These are phyloP conservation scores for Meiosimyza decipiens DNA, from an alignment of 2,888 invertebrate genomes.

Conservation along the genomic window DNA sequence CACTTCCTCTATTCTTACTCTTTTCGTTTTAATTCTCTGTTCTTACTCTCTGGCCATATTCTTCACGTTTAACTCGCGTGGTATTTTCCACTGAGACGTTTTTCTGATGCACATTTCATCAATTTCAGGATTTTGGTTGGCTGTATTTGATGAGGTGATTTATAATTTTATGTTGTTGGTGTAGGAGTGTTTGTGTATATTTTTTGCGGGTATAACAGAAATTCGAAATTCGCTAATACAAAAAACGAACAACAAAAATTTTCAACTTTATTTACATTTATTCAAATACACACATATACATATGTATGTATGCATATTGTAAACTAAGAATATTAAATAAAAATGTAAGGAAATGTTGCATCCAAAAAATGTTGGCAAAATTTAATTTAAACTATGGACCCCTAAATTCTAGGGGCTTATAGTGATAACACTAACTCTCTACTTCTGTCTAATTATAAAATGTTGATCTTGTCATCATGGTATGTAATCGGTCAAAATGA, in stretches of 20 bases:
- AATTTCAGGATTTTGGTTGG: slow-evolving; percentile 39
- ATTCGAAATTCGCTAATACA: neutral
- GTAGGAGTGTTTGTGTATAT: slow-evolving; percentile 1
- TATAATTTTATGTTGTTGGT: neutral
- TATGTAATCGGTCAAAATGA: too few species aligned
- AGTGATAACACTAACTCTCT: too few species aligned
- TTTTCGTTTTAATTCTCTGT: neutral
- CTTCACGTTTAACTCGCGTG: slow-evolving; percentile 1
- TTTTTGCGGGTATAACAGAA: neutral
- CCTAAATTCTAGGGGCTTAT: too few species aligned
- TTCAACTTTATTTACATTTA: too few species aligned
- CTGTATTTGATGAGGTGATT: slow-evolving; percentile 42
- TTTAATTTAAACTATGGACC: too few species aligned
- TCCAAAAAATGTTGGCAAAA: too few species aligned
- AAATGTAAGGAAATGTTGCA: too few species aligned
- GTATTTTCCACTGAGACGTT: slow-evolving; percentile 9
- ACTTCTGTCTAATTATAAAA: too few species aligned
- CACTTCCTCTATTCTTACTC: neutral
- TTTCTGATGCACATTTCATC: neutral
- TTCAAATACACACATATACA: too few species aligned
- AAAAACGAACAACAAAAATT: slow-evolving; percentile 10
- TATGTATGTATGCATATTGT: too few species aligned
- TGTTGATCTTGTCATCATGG: too few species aligned
- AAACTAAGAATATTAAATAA: too few species aligned
- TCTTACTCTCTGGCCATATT: neutral